Evolutionary conservation across 2,888 invertebrate species (phyloP).

Genomic region (Nomada flava): DNA sequence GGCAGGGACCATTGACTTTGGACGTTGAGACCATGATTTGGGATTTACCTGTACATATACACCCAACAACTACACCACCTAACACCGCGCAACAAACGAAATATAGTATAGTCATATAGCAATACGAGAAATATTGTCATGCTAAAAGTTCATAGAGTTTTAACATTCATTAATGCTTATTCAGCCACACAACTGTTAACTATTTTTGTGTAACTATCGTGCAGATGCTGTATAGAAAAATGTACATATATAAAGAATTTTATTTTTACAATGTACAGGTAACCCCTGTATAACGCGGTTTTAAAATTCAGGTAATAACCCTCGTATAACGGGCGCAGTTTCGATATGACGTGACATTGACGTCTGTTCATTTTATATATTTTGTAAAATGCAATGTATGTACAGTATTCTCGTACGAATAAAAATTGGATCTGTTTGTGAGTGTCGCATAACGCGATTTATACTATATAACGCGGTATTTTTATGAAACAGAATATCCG

Average conservation of each 20-base stretch:
- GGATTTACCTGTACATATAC: constrained; percentile 97
- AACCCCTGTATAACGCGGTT: too few relatives aligned
- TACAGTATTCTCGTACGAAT: too few relatives aligned
- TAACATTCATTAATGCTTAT: not conserved
- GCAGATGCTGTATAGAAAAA: not conserved
- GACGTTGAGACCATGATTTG: constrained; percentile 99
- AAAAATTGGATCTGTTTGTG: too few relatives aligned
- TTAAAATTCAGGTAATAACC: too few relatives aligned
- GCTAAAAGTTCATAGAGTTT: not conserved
- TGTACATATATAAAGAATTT: not conserved
- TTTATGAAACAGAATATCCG: too few relatives aligned
- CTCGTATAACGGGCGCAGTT: too few relatives aligned
- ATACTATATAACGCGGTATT: too few relatives aligned
- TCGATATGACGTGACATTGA: too few relatives aligned
- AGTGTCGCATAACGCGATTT: too few relatives aligned
- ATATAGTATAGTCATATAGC: constrained; percentile 79
- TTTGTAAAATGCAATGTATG: too few relatives aligned
- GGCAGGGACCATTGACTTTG: constrained; percentile 94
- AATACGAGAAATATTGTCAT: constrained; percentile 18
- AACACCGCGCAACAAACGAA: constrained; percentile 81
- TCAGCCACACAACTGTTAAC: not conserved
- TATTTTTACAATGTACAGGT: not conserved
- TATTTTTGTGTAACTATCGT: not conserved
- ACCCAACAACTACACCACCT: constrained; percentile 90
- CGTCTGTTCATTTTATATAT: too few relatives aligned